These are phyloP conservation scores for Acronicta aceris DNA, from an alignment of 2,888 invertebrate genomes.

Conservation along the genomic window DNA sequence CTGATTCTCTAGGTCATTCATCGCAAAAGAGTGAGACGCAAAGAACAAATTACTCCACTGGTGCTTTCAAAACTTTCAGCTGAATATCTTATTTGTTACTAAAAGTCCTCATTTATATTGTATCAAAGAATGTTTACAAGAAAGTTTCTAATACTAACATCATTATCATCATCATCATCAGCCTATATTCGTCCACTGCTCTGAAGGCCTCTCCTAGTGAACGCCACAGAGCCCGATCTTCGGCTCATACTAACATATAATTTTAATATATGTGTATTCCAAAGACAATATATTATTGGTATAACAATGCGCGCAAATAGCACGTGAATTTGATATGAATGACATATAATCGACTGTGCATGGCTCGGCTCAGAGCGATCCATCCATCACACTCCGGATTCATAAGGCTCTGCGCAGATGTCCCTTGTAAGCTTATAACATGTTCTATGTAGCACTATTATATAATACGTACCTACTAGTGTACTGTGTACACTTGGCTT, in stretches of 20 bases:
- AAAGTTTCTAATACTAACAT: background rate
- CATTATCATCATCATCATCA: too few species aligned
- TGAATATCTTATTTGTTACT: slow-evolving; percentile 66
- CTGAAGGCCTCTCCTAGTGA: too few species aligned
- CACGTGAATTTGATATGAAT: slow-evolving; percentile 35
- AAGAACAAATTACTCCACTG: slow-evolving; percentile 78
- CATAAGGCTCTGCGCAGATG: slow-evolving; percentile 82
- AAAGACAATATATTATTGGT: background rate
- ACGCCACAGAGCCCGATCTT: too few species aligned
- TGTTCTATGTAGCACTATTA: slow-evolving; percentile 66
- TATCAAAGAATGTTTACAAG: slow-evolving; percentile 32
- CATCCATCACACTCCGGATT: slow-evolving; percentile 84
- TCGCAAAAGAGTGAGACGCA: slow-evolving; percentile 71
- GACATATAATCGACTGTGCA: slow-evolving; percentile 47
- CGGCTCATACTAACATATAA: too few species aligned
- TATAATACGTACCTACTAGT: slow-evolving; percentile 65
- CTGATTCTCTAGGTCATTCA: slow-evolving; percentile 72
- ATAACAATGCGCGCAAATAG: background rate
- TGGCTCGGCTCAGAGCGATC: slow-evolving; percentile 63
- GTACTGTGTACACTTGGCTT: slow-evolving; percentile 61
- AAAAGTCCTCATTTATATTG: slow-evolving; percentile 51
- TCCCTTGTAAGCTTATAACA: slow-evolving; percentile 74
- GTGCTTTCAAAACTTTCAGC: slow-evolving; percentile 73
- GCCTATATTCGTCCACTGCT: too few species aligned
- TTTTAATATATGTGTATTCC: background rate